These are phyloP conservation scores for Clarias platycephalus DNA, from an alignment of 2,797 vertebrate genomes.

Conservation along the genomic window DNA sequence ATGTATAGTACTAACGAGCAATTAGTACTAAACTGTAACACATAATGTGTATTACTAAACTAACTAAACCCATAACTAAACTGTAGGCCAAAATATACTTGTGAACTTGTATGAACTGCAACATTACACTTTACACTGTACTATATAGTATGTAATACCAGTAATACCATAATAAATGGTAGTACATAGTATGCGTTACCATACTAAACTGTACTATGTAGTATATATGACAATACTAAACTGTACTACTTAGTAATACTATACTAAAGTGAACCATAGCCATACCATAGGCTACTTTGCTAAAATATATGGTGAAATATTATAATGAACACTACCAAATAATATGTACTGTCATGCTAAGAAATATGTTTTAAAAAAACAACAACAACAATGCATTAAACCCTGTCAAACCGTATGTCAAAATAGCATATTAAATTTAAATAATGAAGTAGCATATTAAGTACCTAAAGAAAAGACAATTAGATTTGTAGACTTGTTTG, in stretches of 20 bases:
- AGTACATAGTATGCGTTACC: neutral
- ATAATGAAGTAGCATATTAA: neutral
- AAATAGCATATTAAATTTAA: neutral
- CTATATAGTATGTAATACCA: too few relatives aligned
- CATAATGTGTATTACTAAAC: too few relatives aligned
- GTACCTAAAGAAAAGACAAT: neutral
- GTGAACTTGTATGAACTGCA: too few relatives aligned
- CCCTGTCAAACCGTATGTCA: neutral
- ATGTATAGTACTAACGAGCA: too few relatives aligned
- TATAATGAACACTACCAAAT: neutral
- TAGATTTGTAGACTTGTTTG: neutral
- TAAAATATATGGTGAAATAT: neutral
- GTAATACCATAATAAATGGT: neutral
- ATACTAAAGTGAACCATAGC: neutral
- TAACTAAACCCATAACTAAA: too few relatives aligned
- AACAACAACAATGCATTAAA: neutral
- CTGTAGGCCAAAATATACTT: too few relatives aligned
- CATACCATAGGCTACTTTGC: neutral
- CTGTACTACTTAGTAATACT: neutral
- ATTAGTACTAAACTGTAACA: too few relatives aligned
- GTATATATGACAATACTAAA: neutral
- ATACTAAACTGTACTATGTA: neutral
- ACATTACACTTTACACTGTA: too few relatives aligned
- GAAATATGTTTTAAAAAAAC: neutral
- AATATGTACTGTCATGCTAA: neutral